Base-by-base conservation (phyloP, 2,797 vertebrate genomes). In the Sebastes diaconus region DNA sequence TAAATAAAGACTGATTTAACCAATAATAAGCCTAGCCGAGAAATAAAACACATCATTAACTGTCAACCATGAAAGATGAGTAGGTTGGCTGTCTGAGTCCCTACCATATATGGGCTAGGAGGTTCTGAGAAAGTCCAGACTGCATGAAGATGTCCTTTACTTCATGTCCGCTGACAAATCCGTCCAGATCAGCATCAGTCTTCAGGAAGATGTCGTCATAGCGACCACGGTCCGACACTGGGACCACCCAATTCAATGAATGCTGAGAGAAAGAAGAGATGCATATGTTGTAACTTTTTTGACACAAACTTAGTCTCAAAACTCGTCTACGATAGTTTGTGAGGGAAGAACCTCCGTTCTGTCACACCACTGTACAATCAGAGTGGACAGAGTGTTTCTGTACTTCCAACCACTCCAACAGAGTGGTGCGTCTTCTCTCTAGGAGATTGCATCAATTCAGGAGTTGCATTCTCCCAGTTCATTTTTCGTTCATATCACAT, bases 141-240 rank as follows among this genome's bases (percentile, higher is more conserved):
- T 99, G 98, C 95, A 99, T 98, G 93, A 99, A 99, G 94, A 99
- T 99, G 1, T 99, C 98, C 87, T 98, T 99, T 39, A 99, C 98
- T 95, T 99, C 98, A 72, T 93, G 96, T 58, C 99, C 99, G 1
- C 97, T 99, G 85, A 99, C 98, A 74, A 97, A 98, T 5, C 99
- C 98, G 1, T 99, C 99, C 88, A 98, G 84, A 91, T 99, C 99
- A 9, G 96, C 90, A 77, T 99, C 98, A 0, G 97, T 99, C 95
- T 99, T 99, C 80, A 99, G 84, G 92, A 99, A 99, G 76, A 99
- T 98, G 80, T 99, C 99, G 0, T 99, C 98, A 0, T 97, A 99
- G 55, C 97, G 95, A 34, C 95, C 92, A 60, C 98, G 97, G 79
- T 99, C 99, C 0, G 96, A 89, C 27, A 95, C 75, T 0, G 97